Evolutionary conservation across 2,888 invertebrate genomes (phyloP).

Genomic region (Dromius quadrimaculatus): DNA sequence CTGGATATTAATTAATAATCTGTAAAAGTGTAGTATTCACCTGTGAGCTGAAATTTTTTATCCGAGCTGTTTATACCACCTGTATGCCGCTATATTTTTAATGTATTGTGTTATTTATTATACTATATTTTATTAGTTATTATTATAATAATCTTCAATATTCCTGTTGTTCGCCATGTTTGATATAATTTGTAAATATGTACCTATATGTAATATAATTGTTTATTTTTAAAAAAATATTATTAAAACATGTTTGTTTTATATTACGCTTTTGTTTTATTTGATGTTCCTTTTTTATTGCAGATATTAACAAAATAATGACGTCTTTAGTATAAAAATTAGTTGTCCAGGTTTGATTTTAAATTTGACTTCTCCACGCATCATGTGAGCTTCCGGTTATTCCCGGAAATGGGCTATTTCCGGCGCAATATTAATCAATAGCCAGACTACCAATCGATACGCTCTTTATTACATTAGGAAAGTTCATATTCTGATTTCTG

Average conservation of each 20-base stretch:
- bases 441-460: constrained; percentile 19
- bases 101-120: constrained; percentile 39
- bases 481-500: neutral
- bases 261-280: constrained; percentile 53
- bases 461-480: constrained; percentile 12
- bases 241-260: constrained; percentile 65
- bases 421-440: neutral
- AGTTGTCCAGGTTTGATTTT: no score
- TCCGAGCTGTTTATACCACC: constrained; percentile 45
- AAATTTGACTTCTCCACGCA: neutral
- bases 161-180: constrained; percentile 63
- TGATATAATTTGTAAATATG: constrained; percentile 64
- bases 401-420: constrained; percentile 17
- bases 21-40: constrained; percentile 22
- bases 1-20: constrained; percentile 32
- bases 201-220: constrained; percentile 63
- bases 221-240: constrained; percentile 62
- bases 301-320: no score
- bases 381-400: constrained; percentile 1
- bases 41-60: constrained; percentile 35
- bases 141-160: constrained; percentile 58
- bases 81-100: constrained; percentile 26
- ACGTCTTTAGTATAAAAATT: no score
- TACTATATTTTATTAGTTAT: constrained; percentile 28
- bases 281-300: constrained; percentile 10